A percentile compares a stretch with the other conserved stretches of the same genome.
phyloP scores from a whole-genome alignment of 2,797 vertebrate genomes.

The Tokudaia muenninki region DNA sequence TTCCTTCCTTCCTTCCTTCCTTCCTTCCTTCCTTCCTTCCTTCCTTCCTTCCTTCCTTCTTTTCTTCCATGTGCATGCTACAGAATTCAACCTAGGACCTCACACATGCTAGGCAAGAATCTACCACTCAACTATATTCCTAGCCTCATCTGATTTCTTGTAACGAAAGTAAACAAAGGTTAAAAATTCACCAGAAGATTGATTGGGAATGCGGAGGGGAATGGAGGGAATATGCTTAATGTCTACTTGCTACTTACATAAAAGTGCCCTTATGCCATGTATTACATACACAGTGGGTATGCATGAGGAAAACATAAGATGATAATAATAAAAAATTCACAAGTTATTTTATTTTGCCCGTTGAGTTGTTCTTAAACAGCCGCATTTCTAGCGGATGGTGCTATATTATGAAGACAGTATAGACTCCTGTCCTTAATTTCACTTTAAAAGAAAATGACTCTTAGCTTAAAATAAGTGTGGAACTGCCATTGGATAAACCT shows the following conservation, averaged over 20 bases:
- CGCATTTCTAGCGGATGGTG: background rate
- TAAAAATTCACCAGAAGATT: background rate
- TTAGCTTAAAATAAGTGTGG: too few species aligned
- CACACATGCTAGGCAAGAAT: background rate
- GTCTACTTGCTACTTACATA: background rate
- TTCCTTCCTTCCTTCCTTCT: too few species aligned
- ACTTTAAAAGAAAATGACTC: too few species aligned
- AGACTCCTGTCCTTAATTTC: too few species aligned
- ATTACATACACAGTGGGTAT: background rate
- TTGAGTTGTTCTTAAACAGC: background rate
- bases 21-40: background rate
- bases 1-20: background rate
- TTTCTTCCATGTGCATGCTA: background rate
- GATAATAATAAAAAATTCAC: background rate
- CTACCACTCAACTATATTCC: background rate
- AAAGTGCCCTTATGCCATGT: background rate
- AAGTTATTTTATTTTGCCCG: slow-evolving; percentile 3
- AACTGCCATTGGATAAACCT: too few species aligned
- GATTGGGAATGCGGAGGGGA: too few species aligned
- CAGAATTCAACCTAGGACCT: background rate
- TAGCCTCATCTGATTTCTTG: background rate
- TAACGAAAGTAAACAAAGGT: background rate
- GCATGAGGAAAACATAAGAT: too few species aligned
- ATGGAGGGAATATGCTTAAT: background rate
- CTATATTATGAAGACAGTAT: too few species aligned